These are phyloP conservation scores for Pedicia rivosa DNA, from an alignment of 2,888 invertebrate genomes.

Conservation along the genomic window DNA sequence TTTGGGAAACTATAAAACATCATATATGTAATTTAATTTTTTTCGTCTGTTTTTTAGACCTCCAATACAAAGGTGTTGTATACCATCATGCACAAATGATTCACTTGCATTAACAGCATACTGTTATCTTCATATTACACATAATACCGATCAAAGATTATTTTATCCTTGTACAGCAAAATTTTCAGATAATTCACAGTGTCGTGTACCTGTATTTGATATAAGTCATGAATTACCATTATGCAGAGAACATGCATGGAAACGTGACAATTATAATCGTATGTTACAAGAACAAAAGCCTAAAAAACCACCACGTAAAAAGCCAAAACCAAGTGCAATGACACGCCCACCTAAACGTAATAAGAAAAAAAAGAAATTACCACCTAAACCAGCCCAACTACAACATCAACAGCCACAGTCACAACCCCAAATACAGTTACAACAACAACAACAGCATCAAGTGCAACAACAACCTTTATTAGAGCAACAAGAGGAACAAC, in stretches of 20 bases:
- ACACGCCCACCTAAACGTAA: constrained; percentile 38
- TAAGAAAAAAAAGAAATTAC: constrained; percentile 32
- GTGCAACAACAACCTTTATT: constrained; percentile 10
- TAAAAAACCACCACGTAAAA: constrained; percentile 48
- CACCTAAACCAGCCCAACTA: constrained; percentile 9
- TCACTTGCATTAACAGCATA: constrained; percentile 43
- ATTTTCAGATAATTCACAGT: constrained; percentile 59
- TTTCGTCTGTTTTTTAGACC: constrained; percentile 8
- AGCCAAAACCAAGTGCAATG: constrained; percentile 38
- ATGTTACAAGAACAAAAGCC: constrained; percentile 61
- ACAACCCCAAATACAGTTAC: constrained; percentile 1
- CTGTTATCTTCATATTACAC: constrained; percentile 71
- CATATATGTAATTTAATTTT: not conserved
- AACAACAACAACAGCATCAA: constrained; percentile 8
- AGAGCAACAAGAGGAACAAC: constrained; percentile 21
- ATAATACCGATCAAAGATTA: constrained; percentile 67
- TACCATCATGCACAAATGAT: constrained; percentile 20
- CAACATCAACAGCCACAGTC: not conserved
- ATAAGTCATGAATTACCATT: constrained; percentile 65
- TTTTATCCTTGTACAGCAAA: constrained; percentile 69
- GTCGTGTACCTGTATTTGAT: constrained; percentile 64
- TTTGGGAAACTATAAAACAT: constrained; percentile 8
- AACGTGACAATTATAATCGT: constrained; percentile 69
- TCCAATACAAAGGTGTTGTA: constrained; percentile 21
- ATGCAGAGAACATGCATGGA: constrained; percentile 72